phyloP scores from a whole-genome alignment of 1,140 invertebrate species.

The Arion vulgaris region DNA sequence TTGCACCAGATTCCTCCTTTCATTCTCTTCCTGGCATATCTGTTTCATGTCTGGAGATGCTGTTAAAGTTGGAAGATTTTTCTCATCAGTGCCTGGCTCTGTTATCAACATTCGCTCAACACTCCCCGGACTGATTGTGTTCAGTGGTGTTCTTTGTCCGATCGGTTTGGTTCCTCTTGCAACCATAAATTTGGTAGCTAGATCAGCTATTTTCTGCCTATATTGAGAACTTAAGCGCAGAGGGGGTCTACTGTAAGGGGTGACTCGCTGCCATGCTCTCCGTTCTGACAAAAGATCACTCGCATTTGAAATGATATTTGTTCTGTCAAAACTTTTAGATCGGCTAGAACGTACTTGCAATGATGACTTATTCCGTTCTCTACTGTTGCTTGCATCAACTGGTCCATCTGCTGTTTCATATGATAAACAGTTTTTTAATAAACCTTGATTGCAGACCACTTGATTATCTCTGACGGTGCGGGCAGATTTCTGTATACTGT shows the following conservation, averaged over 20 bases:
- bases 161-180: not conserved
- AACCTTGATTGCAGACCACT: too few species aligned
- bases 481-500: not conserved
- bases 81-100: not conserved
- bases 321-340: not conserved
- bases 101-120: not conserved
- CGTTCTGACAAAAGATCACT: not conserved
- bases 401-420: too few species aligned
- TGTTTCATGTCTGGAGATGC: not conserved
- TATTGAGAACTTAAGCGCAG: constrained; percentile 7
- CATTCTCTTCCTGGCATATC: not conserved
- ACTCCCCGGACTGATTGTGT: not conserved
- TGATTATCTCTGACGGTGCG: too few species aligned
- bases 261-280: not conserved
- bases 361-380: too few species aligned
- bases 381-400: too few species aligned
- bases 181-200: constrained; percentile 21
- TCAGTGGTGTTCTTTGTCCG: not conserved
- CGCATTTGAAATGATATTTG: not conserved
- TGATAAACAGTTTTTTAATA: too few species aligned
- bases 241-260: not conserved
- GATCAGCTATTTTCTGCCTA: constrained; percentile 20
- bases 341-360: too few species aligned
- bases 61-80: not conserved
- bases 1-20: not conserved